Evolutionary conservation across 2,113 vertebrate species (phyloP).

Genomic region (Piliocolobus tephrosceles): DNA sequence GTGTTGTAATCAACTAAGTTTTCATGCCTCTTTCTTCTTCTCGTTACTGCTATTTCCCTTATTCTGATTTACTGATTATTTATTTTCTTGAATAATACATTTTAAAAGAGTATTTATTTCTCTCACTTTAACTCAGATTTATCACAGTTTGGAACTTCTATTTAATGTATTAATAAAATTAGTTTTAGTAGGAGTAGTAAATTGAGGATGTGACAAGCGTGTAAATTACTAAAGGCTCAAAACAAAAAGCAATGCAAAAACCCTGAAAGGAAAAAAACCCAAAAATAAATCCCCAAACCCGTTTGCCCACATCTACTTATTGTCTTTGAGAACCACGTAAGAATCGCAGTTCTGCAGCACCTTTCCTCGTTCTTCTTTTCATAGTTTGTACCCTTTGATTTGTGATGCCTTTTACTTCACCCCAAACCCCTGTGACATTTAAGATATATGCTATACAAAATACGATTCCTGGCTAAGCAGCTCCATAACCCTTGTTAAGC

Average conservation of each 20-base stretch:
- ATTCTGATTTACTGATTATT: neutral
- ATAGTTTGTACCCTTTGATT: neutral
- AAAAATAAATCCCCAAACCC: neutral
- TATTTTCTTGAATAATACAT: neutral
- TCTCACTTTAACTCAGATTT: neutral
- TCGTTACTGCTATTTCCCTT: neutral
- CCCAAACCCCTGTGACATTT: slow-evolving; percentile 67
- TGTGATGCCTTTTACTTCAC: neutral
- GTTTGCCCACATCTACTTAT: neutral
- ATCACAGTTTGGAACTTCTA: neutral
- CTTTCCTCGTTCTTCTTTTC: neutral
- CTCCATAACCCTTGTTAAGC: slow-evolving; percentile 81
- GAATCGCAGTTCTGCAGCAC: neutral
- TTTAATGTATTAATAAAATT: slow-evolving; percentile 15
- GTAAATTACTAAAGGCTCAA: slow-evolving; percentile 40
- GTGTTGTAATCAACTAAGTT: too few relatives aligned
- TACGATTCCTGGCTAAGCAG: slow-evolving; percentile 76
- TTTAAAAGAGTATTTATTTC: neutral
- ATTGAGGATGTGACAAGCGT: neutral
- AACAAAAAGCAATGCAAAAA: neutral
- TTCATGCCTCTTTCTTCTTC: neutral
- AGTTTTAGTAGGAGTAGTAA: neutral
- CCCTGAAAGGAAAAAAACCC: neutral
- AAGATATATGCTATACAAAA: slow-evolving; percentile 67
- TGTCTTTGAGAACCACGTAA: neutral